Evolutionary conservation across 1,140 invertebrate species (phyloP).

Genomic region (Hycleus phaleratus): DNA sequence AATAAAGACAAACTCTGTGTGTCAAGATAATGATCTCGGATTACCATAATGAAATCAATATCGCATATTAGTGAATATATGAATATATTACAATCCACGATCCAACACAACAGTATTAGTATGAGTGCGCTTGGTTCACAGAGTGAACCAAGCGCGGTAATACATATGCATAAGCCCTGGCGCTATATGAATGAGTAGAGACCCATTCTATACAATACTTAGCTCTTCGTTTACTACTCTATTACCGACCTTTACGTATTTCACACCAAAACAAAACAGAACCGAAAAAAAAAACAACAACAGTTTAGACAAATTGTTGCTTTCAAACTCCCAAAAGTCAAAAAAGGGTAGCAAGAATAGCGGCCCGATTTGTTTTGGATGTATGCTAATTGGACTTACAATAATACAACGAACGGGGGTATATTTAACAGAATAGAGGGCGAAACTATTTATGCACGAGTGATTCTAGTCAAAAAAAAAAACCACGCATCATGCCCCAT

Average conservation of each 20-base stretch:
- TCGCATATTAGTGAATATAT: constrained; percentile 39
- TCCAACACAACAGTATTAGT: not conserved
- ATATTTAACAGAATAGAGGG: too few relatives aligned
- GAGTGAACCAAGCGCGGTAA: constrained; percentile 12
- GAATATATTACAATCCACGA: constrained; percentile 30
- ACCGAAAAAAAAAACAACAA: too few relatives aligned
- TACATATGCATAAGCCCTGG: constrained; percentile 22
- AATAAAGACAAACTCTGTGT: constrained; percentile 33
- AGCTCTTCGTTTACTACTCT: not conserved
- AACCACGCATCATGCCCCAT: too few relatives aligned
- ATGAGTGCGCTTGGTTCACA: not conserved
- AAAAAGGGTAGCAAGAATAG: too few relatives aligned
- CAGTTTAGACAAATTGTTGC: too few relatives aligned
- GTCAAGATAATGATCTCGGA: constrained; percentile 36
- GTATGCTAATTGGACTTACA: too few relatives aligned
- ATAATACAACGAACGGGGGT: too few relatives aligned
- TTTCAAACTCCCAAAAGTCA: too few relatives aligned
- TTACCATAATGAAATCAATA: constrained; percentile 40
- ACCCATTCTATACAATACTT: constrained; percentile 15
- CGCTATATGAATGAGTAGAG: constrained; percentile 20
- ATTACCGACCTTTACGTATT: not conserved
- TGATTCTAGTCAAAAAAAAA: too few relatives aligned
- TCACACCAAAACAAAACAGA: not conserved
- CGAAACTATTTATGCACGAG: too few relatives aligned
- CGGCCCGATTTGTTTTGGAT: too few relatives aligned